Evolutionary conservation across 2,113 vertebrate genomes (phyloP).

Genomic region (Promerops cafer): DNA sequence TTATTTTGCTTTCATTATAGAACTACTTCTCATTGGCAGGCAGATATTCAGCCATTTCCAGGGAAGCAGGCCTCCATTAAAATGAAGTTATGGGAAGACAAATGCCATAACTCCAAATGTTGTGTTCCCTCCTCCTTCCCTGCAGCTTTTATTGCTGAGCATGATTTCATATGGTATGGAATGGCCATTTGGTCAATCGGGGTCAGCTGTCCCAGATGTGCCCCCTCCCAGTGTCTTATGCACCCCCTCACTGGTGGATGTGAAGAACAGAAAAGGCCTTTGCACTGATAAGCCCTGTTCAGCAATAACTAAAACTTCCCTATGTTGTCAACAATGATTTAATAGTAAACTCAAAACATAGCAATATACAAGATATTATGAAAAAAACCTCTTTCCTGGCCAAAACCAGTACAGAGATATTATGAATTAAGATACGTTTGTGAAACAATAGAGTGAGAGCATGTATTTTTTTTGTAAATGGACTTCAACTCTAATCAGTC

Average conservation of each 20-base stretch:
- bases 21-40: neutral
- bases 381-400: neutral
- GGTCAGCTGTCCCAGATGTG: neutral
- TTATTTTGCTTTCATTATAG: neutral
- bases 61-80: neutral
- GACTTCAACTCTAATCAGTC: neutral
- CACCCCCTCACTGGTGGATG: accelerated
- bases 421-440: neutral
- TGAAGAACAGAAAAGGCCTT: neutral
- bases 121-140: neutral
- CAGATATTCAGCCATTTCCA: neutral
- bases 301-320: neutral
- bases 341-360: neutral
- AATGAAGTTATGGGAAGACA: neutral
- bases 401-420: neutral
- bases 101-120: neutral
- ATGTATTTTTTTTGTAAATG: neutral
- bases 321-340: neutral
- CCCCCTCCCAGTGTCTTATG: accelerated
- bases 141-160: neutral
- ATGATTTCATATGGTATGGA: neutral
- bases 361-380: neutral
- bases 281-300: neutral
- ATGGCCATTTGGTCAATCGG: neutral
- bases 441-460: neutral